phyloP scores from a whole-genome alignment of 2,113 vertebrate species.

The Silurus asotus region DNA sequence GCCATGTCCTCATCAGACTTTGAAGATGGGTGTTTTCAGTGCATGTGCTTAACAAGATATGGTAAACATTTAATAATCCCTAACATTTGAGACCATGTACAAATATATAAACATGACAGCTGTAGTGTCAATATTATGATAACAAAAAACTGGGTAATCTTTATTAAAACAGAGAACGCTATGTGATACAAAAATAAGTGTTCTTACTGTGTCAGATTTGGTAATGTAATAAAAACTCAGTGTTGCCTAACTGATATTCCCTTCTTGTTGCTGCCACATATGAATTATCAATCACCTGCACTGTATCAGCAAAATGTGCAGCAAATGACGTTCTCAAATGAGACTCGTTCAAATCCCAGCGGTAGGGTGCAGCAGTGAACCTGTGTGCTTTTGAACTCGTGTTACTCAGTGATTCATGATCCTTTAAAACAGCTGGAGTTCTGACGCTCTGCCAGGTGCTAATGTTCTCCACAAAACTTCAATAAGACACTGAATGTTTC shows the following conservation, averaged over 20 bases:
- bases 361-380: constrained; percentile 2
- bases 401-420: background rate
- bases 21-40: background rate
- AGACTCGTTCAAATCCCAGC: background rate
- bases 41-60: background rate
- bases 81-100: background rate
- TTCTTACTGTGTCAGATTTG: constrained; percentile 24
- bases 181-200: constrained; percentile 4
- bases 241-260: background rate
- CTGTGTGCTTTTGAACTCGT: background rate
- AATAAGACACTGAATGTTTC: constrained; percentile 29
- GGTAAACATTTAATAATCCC: background rate
- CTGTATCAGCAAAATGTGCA: background rate
- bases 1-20: background rate
- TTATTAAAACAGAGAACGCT: constrained; percentile 3
- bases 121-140: background rate
- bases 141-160: background rate
- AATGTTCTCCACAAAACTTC: constrained; percentile 8
- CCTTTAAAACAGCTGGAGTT: background rate
- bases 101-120: background rate
- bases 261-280: background rate
- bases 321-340: background rate
- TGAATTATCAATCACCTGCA: background rate
- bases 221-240: background rate
- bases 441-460: background rate